Conservation (phyloP, 2,888 invertebrate species). For the Fabriciana adippe region DNA sequence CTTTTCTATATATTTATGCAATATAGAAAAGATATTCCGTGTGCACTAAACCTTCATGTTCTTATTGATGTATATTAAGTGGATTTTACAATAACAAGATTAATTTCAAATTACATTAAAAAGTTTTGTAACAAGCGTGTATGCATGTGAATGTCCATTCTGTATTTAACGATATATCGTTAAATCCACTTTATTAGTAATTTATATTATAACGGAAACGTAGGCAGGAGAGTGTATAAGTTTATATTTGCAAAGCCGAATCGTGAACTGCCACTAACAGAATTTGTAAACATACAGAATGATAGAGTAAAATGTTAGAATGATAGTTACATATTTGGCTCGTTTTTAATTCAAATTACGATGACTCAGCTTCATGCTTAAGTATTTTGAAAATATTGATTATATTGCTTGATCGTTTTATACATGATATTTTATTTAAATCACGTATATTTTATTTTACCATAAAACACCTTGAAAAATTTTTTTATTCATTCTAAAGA, state of each 20-base stretch:
- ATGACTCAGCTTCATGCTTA: not conserved
- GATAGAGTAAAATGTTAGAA: conserved; percentile 2
- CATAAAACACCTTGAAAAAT: too few species aligned
- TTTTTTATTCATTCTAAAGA: too few species aligned
- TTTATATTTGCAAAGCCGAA: conserved; percentile 18
- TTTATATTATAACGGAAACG: conserved; percentile 8
- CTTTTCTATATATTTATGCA: not conserved
- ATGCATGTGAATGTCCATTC: conserved; percentile 12
- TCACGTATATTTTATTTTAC: too few species aligned
- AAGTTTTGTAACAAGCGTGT: conserved; percentile 13
- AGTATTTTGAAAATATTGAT: not conserved
- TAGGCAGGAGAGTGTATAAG: conserved; percentile 9
- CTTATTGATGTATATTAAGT: conserved; percentile 22
- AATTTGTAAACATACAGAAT: conserved; percentile 28
- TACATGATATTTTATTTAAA: too few species aligned
- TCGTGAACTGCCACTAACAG: conserved; percentile 22
- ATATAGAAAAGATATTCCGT: conserved; percentile 11
- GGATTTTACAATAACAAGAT: conserved; percentile 29
- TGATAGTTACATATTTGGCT: conserved; percentile 1
- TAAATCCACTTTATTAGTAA: conserved; percentile 5
- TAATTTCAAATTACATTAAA: conserved; percentile 28
- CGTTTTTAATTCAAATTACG: not conserved
- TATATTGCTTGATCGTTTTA: too few species aligned
- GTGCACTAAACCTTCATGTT: conserved; percentile 22
- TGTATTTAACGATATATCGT: conserved; percentile 8